phyloP scores from a whole-genome alignment of 2,888 invertebrate genomes.

The Frankliniella intonsa region DNA sequence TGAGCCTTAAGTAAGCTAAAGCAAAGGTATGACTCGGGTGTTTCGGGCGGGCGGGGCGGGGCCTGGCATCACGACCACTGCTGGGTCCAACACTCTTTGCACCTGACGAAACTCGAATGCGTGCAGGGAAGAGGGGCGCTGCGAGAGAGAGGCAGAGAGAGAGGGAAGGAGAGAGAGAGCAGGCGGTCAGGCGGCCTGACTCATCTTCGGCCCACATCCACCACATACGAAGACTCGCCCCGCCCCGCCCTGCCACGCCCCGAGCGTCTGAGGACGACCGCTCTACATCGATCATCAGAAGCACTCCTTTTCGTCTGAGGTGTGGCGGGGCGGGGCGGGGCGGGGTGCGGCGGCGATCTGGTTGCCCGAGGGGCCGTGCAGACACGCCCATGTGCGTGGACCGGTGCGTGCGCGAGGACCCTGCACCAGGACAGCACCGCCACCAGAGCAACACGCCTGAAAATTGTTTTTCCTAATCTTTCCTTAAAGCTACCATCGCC shows the following conservation, averaged over 20 bases:
- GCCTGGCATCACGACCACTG: no score
- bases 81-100: no score
- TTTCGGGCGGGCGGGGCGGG: no score
- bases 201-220: neutral
- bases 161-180: neutral
- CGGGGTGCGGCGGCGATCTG: neutral
- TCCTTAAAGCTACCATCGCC: no score
- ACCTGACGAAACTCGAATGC: no score
- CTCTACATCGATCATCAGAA: conserved; percentile 5
- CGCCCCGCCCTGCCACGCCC: conserved; percentile 6
- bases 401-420: neutral
- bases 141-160: neutral
- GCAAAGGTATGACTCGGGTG: no score
- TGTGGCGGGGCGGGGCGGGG: neutral
- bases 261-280: neutral
- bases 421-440: neutral
- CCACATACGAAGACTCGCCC: neutral
- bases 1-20: no score
- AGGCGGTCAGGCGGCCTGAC: neutral
- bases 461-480: no score
- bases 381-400: no score
- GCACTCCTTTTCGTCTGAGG: neutral
- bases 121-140: no score
- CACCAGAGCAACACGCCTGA: no score
- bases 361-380: neutral